A percentile compares a stretch with the other conserved stretches of the same genome.
Conservation (phyloP, 2,888 invertebrate genomes). For the Hybos culiciformis region DNA sequence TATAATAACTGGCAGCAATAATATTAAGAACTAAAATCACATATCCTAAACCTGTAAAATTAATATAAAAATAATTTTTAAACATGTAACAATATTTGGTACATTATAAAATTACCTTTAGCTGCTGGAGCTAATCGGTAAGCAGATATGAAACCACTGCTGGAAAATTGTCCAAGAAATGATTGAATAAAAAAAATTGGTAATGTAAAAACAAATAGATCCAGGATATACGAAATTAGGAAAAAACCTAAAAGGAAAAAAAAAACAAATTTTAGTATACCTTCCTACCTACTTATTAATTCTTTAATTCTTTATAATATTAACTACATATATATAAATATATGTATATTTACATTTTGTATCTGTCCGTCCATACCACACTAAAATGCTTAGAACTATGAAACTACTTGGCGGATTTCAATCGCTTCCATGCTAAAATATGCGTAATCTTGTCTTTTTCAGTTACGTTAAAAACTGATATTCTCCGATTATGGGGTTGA, state of each 20-base stretch:
- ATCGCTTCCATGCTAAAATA: too few species aligned
- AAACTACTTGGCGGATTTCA: too few species aligned
- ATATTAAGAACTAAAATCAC: conserved; percentile 67
- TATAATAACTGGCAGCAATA: conserved; percentile 69
- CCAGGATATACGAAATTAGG: conserved; percentile 32
- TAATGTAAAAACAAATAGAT: conserved; percentile 61
- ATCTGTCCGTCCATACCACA: too few species aligned
- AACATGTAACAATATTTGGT: background rate
- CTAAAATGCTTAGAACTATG: too few species aligned
- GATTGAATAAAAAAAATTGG: conserved; percentile 75
- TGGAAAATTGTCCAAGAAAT: conserved; percentile 65
- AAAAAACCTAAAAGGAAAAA: conserved; percentile 4
- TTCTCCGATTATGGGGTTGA: too few species aligned
- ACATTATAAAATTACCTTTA: conserved; percentile 47
- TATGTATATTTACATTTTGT: too few species aligned
- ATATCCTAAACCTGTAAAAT: conserved; percentile 60
- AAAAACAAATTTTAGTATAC: too few species aligned
- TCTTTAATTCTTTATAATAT: background rate
- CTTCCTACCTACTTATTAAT: background rate
- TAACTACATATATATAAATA: background rate
- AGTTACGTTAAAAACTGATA: too few species aligned
- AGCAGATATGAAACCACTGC: conserved; percentile 60
- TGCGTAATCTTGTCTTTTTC: too few species aligned
- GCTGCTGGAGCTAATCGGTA: conserved; percentile 66
- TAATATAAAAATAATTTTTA: background rate